These are phyloP conservation scores for Notamacropus eugenii DNA, from an alignment of 2,797 vertebrate species.

Conservation along the genomic window DNA sequence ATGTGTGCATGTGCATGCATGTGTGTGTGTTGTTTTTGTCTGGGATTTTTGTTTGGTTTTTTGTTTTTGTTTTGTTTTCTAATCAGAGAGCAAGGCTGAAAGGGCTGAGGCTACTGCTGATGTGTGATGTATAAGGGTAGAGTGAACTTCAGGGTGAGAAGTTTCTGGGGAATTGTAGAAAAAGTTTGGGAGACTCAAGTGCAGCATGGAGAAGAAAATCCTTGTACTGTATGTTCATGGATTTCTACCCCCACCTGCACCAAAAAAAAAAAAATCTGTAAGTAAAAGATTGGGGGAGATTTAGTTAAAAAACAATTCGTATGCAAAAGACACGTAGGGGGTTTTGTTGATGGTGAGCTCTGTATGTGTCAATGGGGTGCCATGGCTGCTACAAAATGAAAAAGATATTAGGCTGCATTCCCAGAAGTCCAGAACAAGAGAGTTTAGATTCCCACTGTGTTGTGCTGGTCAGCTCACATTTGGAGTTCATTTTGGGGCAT, in stretches of 20 bases:
- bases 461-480: not conserved
- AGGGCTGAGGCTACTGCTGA: not conserved
- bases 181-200: not conserved
- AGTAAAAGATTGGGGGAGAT: not conserved
- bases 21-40: not conserved
- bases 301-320: not conserved
- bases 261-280: not conserved
- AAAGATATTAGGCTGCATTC: not conserved
- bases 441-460: not conserved
- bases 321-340: not conserved
- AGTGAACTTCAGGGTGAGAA: not conserved
- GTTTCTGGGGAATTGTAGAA: not conserved
- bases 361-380: not conserved
- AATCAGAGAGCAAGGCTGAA: not conserved
- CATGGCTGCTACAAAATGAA: not conserved
- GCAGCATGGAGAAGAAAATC: not conserved
- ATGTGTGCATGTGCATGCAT: no score
- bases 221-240: not conserved
- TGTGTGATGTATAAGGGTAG: not conserved
- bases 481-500: not conserved
- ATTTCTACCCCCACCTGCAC: not conserved
- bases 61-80: not conserved
- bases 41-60: not conserved
- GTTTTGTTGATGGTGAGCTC: not conserved
- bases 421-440: not conserved